Percentiles rank a stretch among this genome's conserved stretches.
Evolutionary conservation across 2,113 vertebrate species (phyloP).

Genomic region (Campylomormyrus tamandua): DNA sequence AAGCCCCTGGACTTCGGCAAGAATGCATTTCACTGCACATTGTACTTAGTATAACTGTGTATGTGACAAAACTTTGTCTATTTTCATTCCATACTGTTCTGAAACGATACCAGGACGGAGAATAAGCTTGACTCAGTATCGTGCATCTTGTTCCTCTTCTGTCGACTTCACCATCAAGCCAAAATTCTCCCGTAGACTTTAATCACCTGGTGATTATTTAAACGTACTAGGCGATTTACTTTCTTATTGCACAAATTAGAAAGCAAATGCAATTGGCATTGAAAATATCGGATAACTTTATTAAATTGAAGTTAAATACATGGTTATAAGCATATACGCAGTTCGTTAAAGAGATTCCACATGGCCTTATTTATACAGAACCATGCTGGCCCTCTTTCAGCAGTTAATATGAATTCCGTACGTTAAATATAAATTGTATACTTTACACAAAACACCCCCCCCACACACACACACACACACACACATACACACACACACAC

Average conservation of each 20-base stretch:
- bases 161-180: neutral
- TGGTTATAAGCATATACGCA: conserved; percentile 60
- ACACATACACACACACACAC: conserved; percentile 28
- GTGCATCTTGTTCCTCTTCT: neutral
- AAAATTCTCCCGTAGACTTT: neutral
- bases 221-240: neutral
- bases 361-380: conserved; percentile 55
- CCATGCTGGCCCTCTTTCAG: conserved; percentile 72
- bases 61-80: neutral
- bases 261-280: conserved; percentile 24
- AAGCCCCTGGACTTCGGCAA: neutral
- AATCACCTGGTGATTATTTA: neutral
- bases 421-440: conserved; percentile 54
- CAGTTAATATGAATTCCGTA: conserved; percentile 58
- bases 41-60: neutral
- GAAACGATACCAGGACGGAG: neutral
- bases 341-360: conserved; percentile 58
- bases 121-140: neutral
- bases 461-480: conserved; percentile 24
- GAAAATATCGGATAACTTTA: conserved; percentile 62
- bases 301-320: conserved; percentile 57
- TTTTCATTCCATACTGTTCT: neutral
- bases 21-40: neutral
- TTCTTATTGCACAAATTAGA: neutral
- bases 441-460: conserved; percentile 56